These are phyloP conservation scores for Pseudomugil tenellus DNA, from an alignment of 2,797 vertebrate genomes.

Conservation along the genomic window DNA sequence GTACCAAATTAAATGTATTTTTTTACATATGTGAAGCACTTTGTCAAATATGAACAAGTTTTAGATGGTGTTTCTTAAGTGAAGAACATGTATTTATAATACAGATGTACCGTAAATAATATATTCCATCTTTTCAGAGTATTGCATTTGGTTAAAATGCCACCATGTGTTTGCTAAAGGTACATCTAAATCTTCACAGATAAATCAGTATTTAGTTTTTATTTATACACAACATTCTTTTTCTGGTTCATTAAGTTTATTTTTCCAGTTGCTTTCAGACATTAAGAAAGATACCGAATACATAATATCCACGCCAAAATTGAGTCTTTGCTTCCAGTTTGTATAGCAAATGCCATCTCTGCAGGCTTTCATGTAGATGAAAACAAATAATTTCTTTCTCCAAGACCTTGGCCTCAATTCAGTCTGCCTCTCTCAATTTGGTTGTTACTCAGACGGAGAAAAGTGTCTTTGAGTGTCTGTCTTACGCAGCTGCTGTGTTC, in stretches of 20 bases:
- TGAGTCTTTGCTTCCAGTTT: constrained; percentile 25
- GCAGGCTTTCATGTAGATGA: constrained; percentile 23
- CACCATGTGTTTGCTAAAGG: background rate
- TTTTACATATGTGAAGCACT: too few species aligned
- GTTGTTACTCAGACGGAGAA: constrained; percentile 23
- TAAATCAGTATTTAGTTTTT: background rate
- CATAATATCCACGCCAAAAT: background rate
- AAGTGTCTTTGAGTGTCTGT: constrained; percentile 6
- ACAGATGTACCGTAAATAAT: too few species aligned
- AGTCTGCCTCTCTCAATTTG: constrained; percentile 40
- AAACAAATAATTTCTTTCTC: constrained; percentile 18
- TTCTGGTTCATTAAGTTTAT: background rate
- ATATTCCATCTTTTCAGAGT: background rate
- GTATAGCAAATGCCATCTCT: constrained; percentile 16
- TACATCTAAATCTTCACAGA: background rate
- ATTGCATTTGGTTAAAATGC: background rate
- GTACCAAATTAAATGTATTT: too few species aligned
- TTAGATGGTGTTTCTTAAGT: too few species aligned
- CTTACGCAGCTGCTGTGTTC: constrained; percentile 11
- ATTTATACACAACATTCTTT: background rate
- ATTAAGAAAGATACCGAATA: constrained; percentile 2
- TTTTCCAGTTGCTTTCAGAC: background rate
- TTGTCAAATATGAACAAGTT: too few species aligned
- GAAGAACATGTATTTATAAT: too few species aligned
- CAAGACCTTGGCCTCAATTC: constrained; percentile 38